These are phyloP conservation scores for Anableps anableps DNA, from an alignment of 2,797 vertebrate genomes.

Conservation along the genomic window DNA sequence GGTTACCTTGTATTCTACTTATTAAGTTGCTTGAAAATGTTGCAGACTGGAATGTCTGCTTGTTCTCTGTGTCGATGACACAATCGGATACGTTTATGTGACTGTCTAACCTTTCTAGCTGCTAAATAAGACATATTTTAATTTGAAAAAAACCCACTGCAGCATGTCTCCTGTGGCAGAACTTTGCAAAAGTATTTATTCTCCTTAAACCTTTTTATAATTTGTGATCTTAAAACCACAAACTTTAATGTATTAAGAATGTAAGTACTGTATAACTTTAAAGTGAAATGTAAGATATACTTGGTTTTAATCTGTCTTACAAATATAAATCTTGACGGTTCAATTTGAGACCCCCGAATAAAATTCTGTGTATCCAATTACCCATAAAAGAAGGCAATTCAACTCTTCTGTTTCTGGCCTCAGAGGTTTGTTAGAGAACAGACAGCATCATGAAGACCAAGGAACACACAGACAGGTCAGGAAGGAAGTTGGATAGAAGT, in stretches of 20 bases:
- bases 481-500: too few relatives aligned
- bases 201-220: not conserved
- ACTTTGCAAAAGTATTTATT: not conserved
- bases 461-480: too few relatives aligned
- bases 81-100: not conserved
- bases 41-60: not conserved
- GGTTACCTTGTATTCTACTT: not conserved
- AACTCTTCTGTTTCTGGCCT: too few relatives aligned
- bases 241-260: not conserved
- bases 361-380: too few relatives aligned
- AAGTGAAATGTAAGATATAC: not conserved
- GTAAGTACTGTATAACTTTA: not conserved
- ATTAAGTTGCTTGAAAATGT: not conserved
- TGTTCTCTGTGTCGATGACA: slow-evolving; percentile 6
- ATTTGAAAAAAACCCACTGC: not conserved
- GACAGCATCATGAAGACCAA: too few relatives aligned
- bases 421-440: too few relatives aligned
- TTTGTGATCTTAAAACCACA: not conserved
- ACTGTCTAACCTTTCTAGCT: not conserved
- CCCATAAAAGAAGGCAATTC: too few relatives aligned
- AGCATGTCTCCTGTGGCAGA: not conserved
- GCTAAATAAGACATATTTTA: not conserved
- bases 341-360: too few relatives aligned
- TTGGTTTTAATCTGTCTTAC: too few relatives aligned
- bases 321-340: too few relatives aligned